Conservation (phyloP, 2,113 vertebrate genomes). For the Microcebus tavaratra region DNA sequence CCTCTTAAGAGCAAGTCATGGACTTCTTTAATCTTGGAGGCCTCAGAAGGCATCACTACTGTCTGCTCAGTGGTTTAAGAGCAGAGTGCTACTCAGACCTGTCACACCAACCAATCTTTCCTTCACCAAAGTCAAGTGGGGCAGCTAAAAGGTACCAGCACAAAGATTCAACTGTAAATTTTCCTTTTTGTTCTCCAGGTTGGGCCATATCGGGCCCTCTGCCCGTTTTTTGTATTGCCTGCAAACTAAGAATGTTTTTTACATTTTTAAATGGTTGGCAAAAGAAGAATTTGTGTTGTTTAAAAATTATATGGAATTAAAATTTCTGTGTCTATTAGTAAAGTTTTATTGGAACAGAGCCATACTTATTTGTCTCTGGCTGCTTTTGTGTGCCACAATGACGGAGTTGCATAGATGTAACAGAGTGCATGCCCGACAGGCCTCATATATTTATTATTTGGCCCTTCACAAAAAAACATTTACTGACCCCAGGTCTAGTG, state of each 20-base stretch:
- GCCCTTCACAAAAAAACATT: neutral
- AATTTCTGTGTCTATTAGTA: neutral
- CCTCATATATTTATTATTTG: neutral
- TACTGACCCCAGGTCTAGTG: neutral
- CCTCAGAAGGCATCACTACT: neutral
- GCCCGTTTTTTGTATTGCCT: neutral
- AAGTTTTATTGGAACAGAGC: neutral
- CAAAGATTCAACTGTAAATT: neutral
- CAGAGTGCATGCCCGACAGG: neutral
- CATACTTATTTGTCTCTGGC: neutral
- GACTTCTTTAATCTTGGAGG: neutral
- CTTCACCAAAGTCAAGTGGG: neutral
- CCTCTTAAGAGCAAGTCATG: neutral
- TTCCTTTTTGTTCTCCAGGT: neutral
- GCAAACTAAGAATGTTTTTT: neutral
- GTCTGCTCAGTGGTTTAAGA: neutral
- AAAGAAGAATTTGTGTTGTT: neutral
- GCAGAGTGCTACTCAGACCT: neutral
- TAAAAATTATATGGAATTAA: neutral
- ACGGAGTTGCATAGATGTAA: neutral
- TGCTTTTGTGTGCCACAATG: neutral
- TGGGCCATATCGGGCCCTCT: neutral
- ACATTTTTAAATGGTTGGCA: neutral
- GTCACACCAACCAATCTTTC: neutral
- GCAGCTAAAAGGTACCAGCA: neutral